These are phyloP conservation scores for Episyrphus balteatus DNA, from an alignment of 1,140 invertebrate species.

Conservation along the genomic window DNA sequence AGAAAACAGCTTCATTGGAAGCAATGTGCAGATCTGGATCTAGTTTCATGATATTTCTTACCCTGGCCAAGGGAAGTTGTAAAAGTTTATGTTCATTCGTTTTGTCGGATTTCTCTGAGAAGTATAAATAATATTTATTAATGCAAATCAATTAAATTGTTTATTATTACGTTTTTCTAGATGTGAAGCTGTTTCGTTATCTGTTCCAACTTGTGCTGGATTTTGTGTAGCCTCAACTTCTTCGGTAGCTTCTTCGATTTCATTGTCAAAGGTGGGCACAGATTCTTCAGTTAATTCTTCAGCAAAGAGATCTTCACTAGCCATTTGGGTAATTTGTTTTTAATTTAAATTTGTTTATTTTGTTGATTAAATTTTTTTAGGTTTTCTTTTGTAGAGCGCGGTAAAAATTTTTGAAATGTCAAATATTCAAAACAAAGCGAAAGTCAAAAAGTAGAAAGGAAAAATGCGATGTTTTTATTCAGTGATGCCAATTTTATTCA, in stretches of 20 bases:
- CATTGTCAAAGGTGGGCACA: neutral
- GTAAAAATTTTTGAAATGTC: too few relatives aligned
- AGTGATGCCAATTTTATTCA: neutral
- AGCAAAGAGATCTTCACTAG: constrained; percentile 8
- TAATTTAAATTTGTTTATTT: too few relatives aligned
- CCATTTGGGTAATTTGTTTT: neutral
- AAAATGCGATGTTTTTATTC: too few relatives aligned
- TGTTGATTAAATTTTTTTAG: too few relatives aligned
- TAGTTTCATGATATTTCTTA: constrained; percentile 77
- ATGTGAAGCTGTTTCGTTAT: neutral
- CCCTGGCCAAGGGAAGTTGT: constrained; percentile 59
- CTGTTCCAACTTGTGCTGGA: neutral
- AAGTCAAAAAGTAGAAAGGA: too few relatives aligned
- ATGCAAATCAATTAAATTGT: neutral
- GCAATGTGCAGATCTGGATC: constrained; percentile 56
- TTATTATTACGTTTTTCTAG: neutral
- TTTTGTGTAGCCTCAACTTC: neutral
- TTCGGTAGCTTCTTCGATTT: constrained; percentile 2
- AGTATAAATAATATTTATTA: neutral
- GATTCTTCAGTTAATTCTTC: constrained; percentile 6
- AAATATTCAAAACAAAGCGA: too few relatives aligned
- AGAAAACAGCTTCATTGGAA: constrained; percentile 59
- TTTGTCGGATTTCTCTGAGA: neutral
- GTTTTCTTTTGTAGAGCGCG: too few relatives aligned
- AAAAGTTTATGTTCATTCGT: constrained; percentile 42